These are phyloP conservation scores for Drosophila meridionalis DNA, from an alignment of 2,888 invertebrate genomes.

Conservation along the genomic window DNA sequence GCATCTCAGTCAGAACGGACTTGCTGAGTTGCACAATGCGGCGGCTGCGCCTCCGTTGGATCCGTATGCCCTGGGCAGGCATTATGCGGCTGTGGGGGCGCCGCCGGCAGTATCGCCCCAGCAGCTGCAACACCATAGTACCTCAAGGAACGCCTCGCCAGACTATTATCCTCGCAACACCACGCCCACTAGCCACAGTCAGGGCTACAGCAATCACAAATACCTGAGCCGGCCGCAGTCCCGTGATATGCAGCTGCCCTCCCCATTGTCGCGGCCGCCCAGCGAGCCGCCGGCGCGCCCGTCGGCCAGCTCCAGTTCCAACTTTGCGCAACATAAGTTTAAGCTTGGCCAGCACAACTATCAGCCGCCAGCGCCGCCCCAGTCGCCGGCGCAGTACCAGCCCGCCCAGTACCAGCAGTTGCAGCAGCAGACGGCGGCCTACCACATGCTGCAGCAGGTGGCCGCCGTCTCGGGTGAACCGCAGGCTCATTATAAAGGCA, in stretches of 20 bases:
- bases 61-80: slow-evolving; percentile 66
- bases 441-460: slow-evolving; percentile 77
- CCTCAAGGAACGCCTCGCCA: slow-evolving; percentile 81
- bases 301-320: slow-evolving; percentile 72
- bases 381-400: slow-evolving; percentile 60
- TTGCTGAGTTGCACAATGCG: slow-evolving; percentile 59
- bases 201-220: slow-evolving; percentile 58
- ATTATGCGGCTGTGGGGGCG: slow-evolving; percentile 59
- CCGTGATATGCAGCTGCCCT: slow-evolving; percentile 78
- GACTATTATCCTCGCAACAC: slow-evolving; percentile 81
- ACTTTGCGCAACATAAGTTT: slow-evolving; percentile 85
- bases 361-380: slow-evolving; percentile 48
- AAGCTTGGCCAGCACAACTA: slow-evolving; percentile 80
- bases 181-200: slow-evolving; percentile 74
- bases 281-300: slow-evolving; percentile 63
- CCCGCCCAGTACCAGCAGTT: slow-evolving; percentile 72
- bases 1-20: slow-evolving; percentile 78
- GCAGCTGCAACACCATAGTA: slow-evolving; percentile 77
- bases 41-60: slow-evolving; percentile 53
- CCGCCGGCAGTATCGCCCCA: slow-evolving; percentile 44
- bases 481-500: slow-evolving; percentile 69
- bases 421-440: slow-evolving; percentile 73
- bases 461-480: slow-evolving; percentile 71
- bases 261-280: slow-evolving; percentile 75
- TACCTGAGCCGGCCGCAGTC: slow-evolving; percentile 83